Evolutionary conservation across 1,140 invertebrate genomes (phyloP).

Genomic region (Diorhabda carinulata): DNA sequence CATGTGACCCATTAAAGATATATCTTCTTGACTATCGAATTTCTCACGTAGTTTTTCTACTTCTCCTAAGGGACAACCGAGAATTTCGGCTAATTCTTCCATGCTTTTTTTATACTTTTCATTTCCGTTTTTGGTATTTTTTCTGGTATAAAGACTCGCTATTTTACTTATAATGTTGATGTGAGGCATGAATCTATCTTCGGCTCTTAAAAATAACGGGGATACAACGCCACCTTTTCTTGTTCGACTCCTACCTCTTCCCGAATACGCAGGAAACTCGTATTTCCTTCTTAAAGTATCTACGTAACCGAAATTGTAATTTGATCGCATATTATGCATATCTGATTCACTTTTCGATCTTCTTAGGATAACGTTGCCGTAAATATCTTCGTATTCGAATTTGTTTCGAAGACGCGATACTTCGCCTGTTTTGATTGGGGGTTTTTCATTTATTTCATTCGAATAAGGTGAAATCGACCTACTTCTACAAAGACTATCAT

Average conservation of each 20-base stretch:
- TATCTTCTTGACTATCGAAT: conserved; percentile 59
- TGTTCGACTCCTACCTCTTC: conserved; percentile 50
- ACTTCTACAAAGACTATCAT: conserved; percentile 61
- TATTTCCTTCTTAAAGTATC: conserved; percentile 59
- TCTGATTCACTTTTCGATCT: conserved; percentile 73
- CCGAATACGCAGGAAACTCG: conserved; percentile 48
- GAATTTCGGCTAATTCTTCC: conserved; percentile 43
- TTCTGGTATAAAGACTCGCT: conserved; percentile 55
- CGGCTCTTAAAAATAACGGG: conserved; percentile 58
- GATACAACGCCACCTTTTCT: conserved; percentile 54
- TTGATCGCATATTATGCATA: conserved; percentile 54
- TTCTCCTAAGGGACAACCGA: conserved; percentile 58
- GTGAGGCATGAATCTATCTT: conserved; percentile 76
- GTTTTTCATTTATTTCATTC: conserved; percentile 61
- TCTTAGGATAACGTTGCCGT: conserved; percentile 40
- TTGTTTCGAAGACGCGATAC: conserved; percentile 68
- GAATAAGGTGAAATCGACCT: conserved; percentile 66
- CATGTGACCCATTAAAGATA: conserved; percentile 71
- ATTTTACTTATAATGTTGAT: conserved; percentile 85
- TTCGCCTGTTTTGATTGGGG: conserved; percentile 58
- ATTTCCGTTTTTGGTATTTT: conserved; percentile 40
- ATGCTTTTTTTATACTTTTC: conserved; percentile 43
- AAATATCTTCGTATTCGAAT: conserved; percentile 59
- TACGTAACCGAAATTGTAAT: conserved; percentile 53
- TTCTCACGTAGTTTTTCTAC: conserved; percentile 65